phyloP scores from a whole-genome alignment of 2,888 invertebrate genomes.

The Leptinotarsa rubiginosa region DNA sequence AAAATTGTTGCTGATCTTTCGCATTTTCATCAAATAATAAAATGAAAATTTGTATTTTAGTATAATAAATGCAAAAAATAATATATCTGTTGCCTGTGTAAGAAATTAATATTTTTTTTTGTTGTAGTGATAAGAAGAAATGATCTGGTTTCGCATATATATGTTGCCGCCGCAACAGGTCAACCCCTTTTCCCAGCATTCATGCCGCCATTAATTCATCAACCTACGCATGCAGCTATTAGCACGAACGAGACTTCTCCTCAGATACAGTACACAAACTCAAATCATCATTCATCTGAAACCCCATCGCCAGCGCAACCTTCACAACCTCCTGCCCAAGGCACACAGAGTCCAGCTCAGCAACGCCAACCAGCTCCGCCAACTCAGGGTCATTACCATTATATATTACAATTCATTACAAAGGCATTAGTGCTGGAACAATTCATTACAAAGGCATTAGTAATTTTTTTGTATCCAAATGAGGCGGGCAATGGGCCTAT shows the following conservation, averaged over 20 bases:
- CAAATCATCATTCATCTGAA: conserved; percentile 68
- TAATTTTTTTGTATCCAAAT: conserved; percentile 64
- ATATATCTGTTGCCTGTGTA: no score
- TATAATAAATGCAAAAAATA: no score
- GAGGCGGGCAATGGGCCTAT: no score
- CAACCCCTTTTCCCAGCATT: no score
- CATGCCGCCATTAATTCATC: not conserved
- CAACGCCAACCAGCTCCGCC: conserved; percentile 70
- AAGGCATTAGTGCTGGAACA: conserved; percentile 67
- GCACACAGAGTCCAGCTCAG: conserved; percentile 65
- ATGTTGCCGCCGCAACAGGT: no score
- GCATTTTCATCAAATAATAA: no score
- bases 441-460: conserved; percentile 67
- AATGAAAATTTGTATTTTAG: no score
- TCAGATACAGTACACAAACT: conserved; percentile 59
- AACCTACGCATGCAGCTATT: conserved; percentile 57
- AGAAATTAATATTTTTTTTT: not conserved
- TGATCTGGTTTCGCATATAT: no score
- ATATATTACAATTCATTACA: conserved; percentile 69
- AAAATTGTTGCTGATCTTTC: no score
- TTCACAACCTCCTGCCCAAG: conserved; percentile 56
- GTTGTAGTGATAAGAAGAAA: conserved; percentile 57
- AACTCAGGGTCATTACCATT: conserved; percentile 58
- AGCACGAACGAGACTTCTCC: conserved; percentile 75
- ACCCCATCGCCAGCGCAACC: conserved; percentile 66